Evolutionary conservation across 1,140 invertebrate genomes (phyloP).

Genomic region (Metaphire vulgaris): DNA sequence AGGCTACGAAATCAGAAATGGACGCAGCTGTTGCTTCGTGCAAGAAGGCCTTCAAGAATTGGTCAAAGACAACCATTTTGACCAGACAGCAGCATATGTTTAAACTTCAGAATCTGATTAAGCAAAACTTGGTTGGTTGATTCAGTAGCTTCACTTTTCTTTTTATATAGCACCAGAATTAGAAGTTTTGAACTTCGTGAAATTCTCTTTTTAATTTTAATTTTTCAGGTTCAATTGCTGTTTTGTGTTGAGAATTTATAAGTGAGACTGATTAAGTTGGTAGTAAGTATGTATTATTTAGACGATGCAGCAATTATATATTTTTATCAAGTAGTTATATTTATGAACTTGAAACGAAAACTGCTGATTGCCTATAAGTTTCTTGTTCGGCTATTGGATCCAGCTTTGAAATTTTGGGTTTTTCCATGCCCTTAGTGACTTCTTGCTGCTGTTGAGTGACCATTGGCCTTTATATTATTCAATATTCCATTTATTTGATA

Average conservation of each 20-base stretch:
- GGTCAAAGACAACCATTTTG: slow-evolving; percentile 87
- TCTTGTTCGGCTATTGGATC: too few species aligned
- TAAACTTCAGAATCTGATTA: slow-evolving; percentile 73
- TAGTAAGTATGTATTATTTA: background rate
- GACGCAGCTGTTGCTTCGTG: slow-evolving; percentile 77
- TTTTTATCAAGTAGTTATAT: too few species aligned
- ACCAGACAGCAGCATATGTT: slow-evolving; percentile 91
- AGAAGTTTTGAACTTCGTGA: background rate
- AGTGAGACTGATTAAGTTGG: background rate
- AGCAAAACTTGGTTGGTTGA: slow-evolving; percentile 63
- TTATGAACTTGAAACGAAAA: too few species aligned
- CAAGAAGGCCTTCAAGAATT: slow-evolving; percentile 73
- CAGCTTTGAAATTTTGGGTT: too few species aligned
- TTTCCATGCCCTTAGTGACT: too few species aligned
- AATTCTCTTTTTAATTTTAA: background rate
- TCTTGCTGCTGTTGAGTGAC: too few species aligned
- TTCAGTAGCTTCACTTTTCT: background rate
- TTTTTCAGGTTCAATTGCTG: background rate
- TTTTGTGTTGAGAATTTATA: background rate
- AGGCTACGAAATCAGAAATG: slow-evolving; percentile 85
- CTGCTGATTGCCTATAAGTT: too few species aligned
- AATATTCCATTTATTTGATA: too few species aligned
- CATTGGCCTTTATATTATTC: too few species aligned
- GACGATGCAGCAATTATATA: too few species aligned
- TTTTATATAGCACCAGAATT: background rate